These are phyloP conservation scores for Leptoclinus maculatus DNA, from an alignment of 2,797 vertebrate genomes.

Conservation along the genomic window DNA sequence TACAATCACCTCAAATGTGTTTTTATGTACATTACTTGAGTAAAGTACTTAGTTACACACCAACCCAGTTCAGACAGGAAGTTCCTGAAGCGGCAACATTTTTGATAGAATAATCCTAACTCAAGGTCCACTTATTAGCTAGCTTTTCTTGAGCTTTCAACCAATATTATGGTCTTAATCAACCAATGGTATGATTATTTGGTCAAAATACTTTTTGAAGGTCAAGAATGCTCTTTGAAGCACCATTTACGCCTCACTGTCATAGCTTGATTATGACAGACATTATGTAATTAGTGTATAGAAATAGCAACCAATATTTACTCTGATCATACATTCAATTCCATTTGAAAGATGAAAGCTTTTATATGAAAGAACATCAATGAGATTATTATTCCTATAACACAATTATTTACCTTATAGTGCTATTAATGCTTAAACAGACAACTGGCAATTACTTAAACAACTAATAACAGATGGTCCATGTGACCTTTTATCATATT, in stretches of 20 bases:
- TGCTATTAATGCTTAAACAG: constrained; percentile 1
- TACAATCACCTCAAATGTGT: not conserved
- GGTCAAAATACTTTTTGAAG: not conserved
- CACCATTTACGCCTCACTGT: not conserved
- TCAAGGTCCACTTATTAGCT: not conserved
- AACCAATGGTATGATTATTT: not conserved
- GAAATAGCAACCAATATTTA: not conserved
- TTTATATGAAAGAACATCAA: constrained; percentile 6
- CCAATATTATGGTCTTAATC: not conserved
- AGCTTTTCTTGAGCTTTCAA: not conserved
- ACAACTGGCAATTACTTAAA: constrained; percentile 6
- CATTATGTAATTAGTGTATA: not conserved
- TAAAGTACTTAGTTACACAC: not conserved
- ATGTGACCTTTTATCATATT: constrained; percentile 2
- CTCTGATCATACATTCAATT: not conserved
- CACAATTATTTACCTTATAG: constrained; percentile 5
- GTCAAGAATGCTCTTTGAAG: not conserved
- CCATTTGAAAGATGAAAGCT: constrained; percentile 7
- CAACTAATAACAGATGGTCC: not conserved
- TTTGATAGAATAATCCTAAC: not conserved
- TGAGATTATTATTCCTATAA: not conserved
- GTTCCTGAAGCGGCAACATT: not conserved
- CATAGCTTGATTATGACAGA: not conserved
- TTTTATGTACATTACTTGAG: not conserved
- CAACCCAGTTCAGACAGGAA: not conserved